Base-by-base conservation (phyloP, 2,888 invertebrate species). In the Ormia ochracea region DNA sequence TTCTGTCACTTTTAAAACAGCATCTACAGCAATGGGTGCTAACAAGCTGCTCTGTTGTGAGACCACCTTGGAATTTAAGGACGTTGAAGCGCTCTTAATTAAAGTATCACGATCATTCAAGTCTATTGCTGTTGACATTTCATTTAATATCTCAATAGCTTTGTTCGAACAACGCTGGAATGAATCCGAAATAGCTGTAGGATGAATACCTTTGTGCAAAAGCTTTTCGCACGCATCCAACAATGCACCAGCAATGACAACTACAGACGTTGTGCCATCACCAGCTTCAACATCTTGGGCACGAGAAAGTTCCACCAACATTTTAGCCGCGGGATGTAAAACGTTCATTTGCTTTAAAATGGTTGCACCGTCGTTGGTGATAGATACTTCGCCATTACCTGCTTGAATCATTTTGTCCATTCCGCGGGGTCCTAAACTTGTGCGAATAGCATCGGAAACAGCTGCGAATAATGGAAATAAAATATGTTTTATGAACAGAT, bases 321-420 rank as follows among this genome's bases (percentile, higher is more conserved):
- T 99, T 93, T 98, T 98, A 19, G 99, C 99, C 83, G 99, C 98
- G 58, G 99, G 99, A 90, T 99, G 99, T 82, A 97, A 92, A 1
- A 99, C 98, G 90, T 97, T 97, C 94, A 99, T 99, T 91, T 99
- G 96, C 90, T 99, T 98, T 78, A 99, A 91, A 90, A 99, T 99
- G 36, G 99, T 99, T 36, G 99, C 99, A 73, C 99, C 99, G 92
- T 99, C 99, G 91, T 99, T 99, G 66, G 99, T 99, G 82, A 99
- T 99, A 2, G 98, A 99, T 0, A 99, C 99, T 91, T 99, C 99
- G 6, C 99, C 99, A 91, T 97, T 98, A 36, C 94, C 94, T 36
- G 97, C 92, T 92, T 99, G 99, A 86, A 99, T 99, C 99, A 99
- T 99, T 93, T 99, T 99, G 89, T 99, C 99, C 99, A 99, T 99